Percentiles rank a stretch among this genome's conserved stretches.
These are phyloP conservation scores for Pogonomyrmex barbatus DNA, from an alignment of 1,140 invertebrate genomes.

Conservation along the genomic window DNA sequence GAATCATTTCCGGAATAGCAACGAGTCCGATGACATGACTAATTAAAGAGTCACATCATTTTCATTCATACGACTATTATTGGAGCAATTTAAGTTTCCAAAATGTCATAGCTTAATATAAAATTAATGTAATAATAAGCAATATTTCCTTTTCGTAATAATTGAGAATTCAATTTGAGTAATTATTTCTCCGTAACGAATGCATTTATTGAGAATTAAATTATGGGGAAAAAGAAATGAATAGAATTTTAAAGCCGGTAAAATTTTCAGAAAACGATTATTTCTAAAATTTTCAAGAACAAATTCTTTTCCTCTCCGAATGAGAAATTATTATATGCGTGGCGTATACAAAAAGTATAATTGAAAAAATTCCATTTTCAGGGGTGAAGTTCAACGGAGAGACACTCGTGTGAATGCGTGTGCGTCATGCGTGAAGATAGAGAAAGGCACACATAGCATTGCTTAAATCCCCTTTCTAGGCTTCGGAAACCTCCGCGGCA, in stretches of 20 bases:
- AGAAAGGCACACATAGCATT: conserved; percentile 58
- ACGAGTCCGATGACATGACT: conserved; percentile 6
- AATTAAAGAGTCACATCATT: conserved; percentile 50
- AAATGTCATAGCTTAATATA: conserved; percentile 7
- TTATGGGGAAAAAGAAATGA: neutral
- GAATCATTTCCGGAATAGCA: conserved; percentile 47
- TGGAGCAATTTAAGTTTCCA: neutral
- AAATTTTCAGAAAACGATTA: neutral
- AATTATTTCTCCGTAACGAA: neutral
- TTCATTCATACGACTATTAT: conserved; percentile 20
- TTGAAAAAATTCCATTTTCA: conserved; percentile 3
- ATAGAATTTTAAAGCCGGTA: neutral
- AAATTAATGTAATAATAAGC: neutral
- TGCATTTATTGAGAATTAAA: neutral
- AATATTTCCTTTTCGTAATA: neutral
- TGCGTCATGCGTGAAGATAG: conserved; percentile 56
- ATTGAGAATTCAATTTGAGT: neutral
- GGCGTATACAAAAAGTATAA: neutral
- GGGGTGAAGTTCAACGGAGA: neutral
- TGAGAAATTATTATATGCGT: neutral
- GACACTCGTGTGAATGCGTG: conserved; percentile 15
- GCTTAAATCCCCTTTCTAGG: conserved; percentile 70
- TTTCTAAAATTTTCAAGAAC: neutral
- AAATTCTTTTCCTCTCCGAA: neutral
- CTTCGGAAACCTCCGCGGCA: conserved; percentile 71